A percentile compares a stretch with the other conserved stretches of the same genome.
Conservation (phyloP, 1,140 invertebrate genomes). For the Asobara japonica region DNA sequence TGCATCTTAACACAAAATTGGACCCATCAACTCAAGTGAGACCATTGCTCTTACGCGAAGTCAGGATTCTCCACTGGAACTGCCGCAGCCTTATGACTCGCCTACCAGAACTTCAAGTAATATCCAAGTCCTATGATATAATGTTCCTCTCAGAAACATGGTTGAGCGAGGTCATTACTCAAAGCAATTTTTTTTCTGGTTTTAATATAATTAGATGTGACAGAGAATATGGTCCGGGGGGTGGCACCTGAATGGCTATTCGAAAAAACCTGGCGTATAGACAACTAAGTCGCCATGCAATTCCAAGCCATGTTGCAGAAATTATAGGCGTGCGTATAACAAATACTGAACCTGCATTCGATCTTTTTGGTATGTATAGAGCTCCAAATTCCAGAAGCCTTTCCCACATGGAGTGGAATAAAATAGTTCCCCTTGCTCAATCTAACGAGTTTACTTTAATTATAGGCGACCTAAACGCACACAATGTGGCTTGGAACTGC, state of each 20-base stretch:
- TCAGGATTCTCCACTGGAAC: neutral
- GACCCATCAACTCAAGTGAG: too few species aligned
- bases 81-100: neutral
- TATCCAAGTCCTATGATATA: neutral
- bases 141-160: neutral
- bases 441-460: neutral
- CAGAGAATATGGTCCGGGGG: neutral
- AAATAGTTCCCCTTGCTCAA: neutral
- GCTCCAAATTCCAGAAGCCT: neutral
- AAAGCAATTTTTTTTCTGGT: neutral
- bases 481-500: slow-evolving; percentile 28
- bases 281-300: neutral
- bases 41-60: too few species aligned
- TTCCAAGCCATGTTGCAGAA: neutral
- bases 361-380: slow-evolving; percentile 19
- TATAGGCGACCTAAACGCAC: slow-evolving; percentile 31
- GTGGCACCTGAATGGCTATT: neutral
- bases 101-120: neutral
- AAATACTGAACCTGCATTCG: neutral
- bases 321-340: neutral
- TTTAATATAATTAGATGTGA: neutral
- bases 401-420: slow-evolving; percentile 11
- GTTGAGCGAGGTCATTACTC: neutral
- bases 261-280: neutral
- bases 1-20: too few species aligned